Evolutionary conservation across 2,797 vertebrate genomes (phyloP).

Genomic region (Amblyopsis hoosieri): DNA sequence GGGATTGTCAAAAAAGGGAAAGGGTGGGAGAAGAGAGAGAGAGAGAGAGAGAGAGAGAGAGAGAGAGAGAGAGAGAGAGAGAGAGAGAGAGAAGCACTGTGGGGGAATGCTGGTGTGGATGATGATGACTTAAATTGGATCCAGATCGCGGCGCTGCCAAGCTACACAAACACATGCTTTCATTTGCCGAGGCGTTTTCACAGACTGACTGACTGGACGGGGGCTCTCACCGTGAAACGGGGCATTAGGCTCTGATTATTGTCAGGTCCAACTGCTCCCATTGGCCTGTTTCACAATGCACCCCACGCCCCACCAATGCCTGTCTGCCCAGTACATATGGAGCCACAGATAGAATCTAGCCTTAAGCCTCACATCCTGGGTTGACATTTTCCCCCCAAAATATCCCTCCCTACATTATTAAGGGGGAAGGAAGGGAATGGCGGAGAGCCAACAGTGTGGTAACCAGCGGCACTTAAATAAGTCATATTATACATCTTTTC

Average conservation of each 20-base stretch:
- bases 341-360: constrained; percentile 8
- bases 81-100: neutral
- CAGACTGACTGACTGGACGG: constrained; percentile 61
- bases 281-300: constrained; percentile 21
- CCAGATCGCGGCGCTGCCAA: constrained; percentile 66
- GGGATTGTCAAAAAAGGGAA: neutral
- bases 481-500: no score
- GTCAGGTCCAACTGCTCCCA: constrained; percentile 39
- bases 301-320: constrained; percentile 4
- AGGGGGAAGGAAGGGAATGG: no score
- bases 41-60: neutral
- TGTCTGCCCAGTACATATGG: constrained; percentile 5
- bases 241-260: constrained; percentile 67
- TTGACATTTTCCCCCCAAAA: no score
- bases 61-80: neutral
- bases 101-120: constrained; percentile 25
- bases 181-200: constrained; percentile 69
- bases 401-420: no score
- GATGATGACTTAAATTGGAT: constrained; percentile 76
- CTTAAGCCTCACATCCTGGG: constrained; percentile 21
- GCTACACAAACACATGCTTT: constrained; percentile 62
- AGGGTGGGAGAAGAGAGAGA: neutral
- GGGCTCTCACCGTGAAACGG: constrained; percentile 50
- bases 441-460: no score
- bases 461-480: no score